These are phyloP conservation scores for Pseudopodoces humilis DNA, from an alignment of 2,113 vertebrate species.

Conservation along the genomic window DNA sequence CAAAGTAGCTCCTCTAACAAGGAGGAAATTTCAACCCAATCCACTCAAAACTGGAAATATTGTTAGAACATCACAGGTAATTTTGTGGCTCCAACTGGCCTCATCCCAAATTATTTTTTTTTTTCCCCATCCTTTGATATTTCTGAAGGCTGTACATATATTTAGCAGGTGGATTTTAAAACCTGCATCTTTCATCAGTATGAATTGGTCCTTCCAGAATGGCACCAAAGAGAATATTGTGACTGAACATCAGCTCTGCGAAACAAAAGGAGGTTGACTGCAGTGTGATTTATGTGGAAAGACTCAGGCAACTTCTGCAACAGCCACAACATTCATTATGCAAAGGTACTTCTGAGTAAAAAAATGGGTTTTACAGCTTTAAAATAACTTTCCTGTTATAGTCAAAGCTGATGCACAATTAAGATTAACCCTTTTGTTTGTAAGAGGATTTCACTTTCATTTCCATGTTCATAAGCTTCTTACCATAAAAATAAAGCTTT, in stretches of 20 bases:
- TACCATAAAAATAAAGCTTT: conserved; percentile 14
- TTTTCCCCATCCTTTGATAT: background rate
- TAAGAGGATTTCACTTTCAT: background rate
- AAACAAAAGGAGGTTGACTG: background rate
- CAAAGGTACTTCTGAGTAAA: background rate
- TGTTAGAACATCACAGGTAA: background rate
- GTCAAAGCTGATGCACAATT: background rate
- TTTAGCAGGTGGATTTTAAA: background rate
- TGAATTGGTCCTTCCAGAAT: background rate
- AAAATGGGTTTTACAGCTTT: background rate
- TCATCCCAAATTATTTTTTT: background rate
- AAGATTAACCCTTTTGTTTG: conserved; percentile 30
- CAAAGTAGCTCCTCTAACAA: background rate
- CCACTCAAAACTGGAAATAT: background rate
- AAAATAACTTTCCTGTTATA: background rate
- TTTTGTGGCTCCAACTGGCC: background rate
- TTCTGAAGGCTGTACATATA: background rate
- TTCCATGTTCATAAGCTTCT: conserved; percentile 44
- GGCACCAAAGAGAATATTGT: background rate
- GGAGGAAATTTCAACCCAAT: background rate
- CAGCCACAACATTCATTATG: background rate
- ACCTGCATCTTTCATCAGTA: background rate
- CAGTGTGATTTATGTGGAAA: background rate
- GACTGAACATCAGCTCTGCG: background rate
- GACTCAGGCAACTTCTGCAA: background rate